These are phyloP conservation scores for Lagocephalus sceleratus DNA, from an alignment of 2,797 vertebrate species.

Conservation along the genomic window DNA sequence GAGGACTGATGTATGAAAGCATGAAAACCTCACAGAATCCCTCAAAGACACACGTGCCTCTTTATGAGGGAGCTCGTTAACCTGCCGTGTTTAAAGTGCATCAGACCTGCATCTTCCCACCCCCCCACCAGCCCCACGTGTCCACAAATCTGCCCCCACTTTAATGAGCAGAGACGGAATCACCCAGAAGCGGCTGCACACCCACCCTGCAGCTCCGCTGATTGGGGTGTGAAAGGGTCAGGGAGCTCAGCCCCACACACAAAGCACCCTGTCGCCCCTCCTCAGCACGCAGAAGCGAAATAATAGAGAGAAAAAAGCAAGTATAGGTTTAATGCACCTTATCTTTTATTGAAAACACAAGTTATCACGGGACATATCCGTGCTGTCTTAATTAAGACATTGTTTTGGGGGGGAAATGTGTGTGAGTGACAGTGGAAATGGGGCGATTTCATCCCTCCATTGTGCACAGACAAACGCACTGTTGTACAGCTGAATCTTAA, in stretches of 20 bases:
- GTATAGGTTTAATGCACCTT: not conserved
- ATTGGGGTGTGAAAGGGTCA: constrained; percentile 66
- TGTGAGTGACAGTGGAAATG: constrained; percentile 19
- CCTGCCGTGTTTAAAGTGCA: constrained; percentile 12
- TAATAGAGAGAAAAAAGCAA: not conserved
- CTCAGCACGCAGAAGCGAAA: not conserved
- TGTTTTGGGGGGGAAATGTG: constrained; percentile 18
- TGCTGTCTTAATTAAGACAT: constrained; percentile 35
- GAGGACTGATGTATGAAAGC: no score
- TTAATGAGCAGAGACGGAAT: constrained; percentile 63
- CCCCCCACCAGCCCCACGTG: constrained; percentile 37
- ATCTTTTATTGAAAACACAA: constrained; percentile 11
- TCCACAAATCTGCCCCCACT: constrained; percentile 51
- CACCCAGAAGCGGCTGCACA: constrained; percentile 58
- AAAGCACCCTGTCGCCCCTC: constrained; percentile 43
- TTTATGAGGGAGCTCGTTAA: constrained; percentile 7
- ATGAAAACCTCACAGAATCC: no score
- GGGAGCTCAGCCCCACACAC: constrained; percentile 45
- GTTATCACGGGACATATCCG: constrained; percentile 31
- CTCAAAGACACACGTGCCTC: no score
- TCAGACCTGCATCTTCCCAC: no score
- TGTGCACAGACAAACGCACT: constrained; percentile 41
- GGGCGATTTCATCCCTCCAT: constrained; percentile 28
- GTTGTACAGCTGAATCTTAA: constrained; percentile 62
- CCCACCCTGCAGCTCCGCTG: constrained; percentile 53